A percentile compares a stretch with the other conserved stretches of the same genome.
Conservation (phyloP, 2,113 vertebrate genomes). For the Arizona elegans region DNA sequence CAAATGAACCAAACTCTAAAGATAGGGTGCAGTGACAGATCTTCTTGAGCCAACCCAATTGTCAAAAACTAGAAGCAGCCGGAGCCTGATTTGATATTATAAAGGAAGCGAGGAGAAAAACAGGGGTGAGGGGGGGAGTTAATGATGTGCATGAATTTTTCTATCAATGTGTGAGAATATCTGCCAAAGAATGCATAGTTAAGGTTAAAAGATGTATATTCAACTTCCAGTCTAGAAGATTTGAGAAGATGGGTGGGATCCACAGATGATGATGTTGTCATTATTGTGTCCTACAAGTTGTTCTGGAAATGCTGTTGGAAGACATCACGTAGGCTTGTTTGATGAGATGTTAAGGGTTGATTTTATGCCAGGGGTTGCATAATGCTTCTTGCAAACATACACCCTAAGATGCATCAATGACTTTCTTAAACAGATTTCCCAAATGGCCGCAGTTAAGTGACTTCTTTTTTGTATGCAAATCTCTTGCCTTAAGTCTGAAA, state of each 20-base stretch:
- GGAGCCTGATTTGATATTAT: background rate
- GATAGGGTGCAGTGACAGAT: background rate
- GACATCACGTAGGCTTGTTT: background rate
- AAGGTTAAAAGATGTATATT: background rate
- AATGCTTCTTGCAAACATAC: background rate
- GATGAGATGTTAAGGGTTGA: background rate
- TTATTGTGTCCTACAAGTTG: background rate
- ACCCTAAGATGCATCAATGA: background rate
- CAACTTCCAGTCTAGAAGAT: background rate
- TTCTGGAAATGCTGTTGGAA: background rate
- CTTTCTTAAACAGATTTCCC: background rate
- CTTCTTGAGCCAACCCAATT: background rate
- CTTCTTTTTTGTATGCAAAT: background rate
- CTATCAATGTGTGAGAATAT: background rate
- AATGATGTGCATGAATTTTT: background rate
- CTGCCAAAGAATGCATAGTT: background rate
- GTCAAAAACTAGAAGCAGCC: background rate
- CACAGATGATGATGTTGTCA: background rate
- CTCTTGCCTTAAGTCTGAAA: background rate
- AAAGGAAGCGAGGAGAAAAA: background rate
- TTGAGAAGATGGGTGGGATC: background rate
- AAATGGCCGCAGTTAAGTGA: too few species aligned
- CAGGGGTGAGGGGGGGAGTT: background rate
- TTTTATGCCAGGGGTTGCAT: background rate
- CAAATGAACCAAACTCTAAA: slow-evolving; percentile 1